Percentiles rank a stretch among this genome's conserved stretches.
phyloP scores from a whole-genome alignment of 2,113 vertebrate species.

The Anguilla japonica region DNA sequence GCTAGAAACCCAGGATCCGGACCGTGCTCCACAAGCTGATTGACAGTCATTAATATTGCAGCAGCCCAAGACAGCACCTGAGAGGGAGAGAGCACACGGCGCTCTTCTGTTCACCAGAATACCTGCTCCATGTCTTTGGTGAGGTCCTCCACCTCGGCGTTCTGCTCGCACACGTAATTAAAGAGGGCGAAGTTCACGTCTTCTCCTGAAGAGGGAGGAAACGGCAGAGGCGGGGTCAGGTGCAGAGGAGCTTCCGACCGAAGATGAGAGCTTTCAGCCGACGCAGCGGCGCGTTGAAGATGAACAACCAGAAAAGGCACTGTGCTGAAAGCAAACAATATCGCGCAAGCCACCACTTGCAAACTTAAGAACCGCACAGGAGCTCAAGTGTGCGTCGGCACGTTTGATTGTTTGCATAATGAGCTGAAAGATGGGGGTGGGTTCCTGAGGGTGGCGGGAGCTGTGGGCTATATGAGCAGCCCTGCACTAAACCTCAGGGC shows the following conservation, averaged over 20 bases:
- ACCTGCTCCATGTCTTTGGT: conserved; percentile 28
- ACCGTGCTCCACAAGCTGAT: not conserved
- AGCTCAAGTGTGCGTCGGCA: not conserved
- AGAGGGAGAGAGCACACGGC: not conserved
- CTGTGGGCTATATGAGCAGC: too few species aligned
- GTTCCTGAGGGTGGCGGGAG: not conserved
- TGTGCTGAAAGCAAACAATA: not conserved
- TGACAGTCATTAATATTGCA: not conserved
- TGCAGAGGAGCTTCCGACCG: not conserved
- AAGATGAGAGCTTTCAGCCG: not conserved
- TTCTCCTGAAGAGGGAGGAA: conserved; percentile 15
- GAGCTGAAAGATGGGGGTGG: not conserved
- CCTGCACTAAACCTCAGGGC: too few species aligned
- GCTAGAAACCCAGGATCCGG: not conserved
- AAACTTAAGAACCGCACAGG: not conserved
- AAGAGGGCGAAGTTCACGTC: conserved; percentile 34
- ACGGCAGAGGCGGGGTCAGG: not conserved
- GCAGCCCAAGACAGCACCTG: not conserved
- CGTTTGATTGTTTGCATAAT: not conserved
- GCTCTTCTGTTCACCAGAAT: not conserved
- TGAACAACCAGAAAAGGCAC: not conserved
- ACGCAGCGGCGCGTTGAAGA: not conserved
- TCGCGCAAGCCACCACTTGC: not conserved
- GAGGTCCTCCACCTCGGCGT: conserved; percentile 12
- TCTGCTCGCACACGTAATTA: conserved; percentile 32